Evolutionary conservation across 2,113 vertebrate species (phyloP), one percentile per base, ranked within the genome.

Genomic region (Bubalus kerabau): DNA sequence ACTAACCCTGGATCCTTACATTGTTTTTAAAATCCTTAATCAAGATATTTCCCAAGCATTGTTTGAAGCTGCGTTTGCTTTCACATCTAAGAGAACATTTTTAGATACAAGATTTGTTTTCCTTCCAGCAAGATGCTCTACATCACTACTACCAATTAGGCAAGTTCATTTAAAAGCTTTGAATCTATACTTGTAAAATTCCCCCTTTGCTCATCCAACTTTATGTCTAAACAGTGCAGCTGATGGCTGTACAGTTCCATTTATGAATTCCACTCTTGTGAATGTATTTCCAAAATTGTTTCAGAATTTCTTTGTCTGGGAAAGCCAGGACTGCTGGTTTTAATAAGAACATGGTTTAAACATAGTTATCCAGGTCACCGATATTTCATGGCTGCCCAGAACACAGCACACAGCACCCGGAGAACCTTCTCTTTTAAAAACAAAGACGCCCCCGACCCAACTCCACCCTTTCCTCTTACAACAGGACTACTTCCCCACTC

Each of bases 311-410:
- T 98, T 97, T 0, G 0, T 90, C 84, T 97, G 97, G 91, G 59
- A 98, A 98, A 98, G 97, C 94, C 96, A 98, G 76, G 59, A 26
- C 90, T 93, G 92, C 92, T 98, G 98, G 96, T 98, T 98, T 97
- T 97, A 98, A 98, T 97, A 98, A 98, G 30, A 98, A 96, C 83
- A 97, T 98, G 97, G 98, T 90, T 98, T 87, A 98, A 98, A 98
- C 3, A 32, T 97, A 98, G 98, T 98, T 99, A 98, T 98, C 98
- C 98, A 98, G 98, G 98, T 98, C 98, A 98, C 96, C 97, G 97
- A 96, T 98, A 98, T 98, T 99, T 98, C 90, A 98, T 19, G 96
- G 96, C 93, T 11, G 98, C 98, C 90, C 92, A 96, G 90, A 95
- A 97, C 52, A 87, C 62, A 80, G 97, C 48, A 94, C 84, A 50